These are phyloP conservation scores for Otolemur garnettii DNA, from an alignment of 2,113 vertebrate genomes.

Conservation along the genomic window DNA sequence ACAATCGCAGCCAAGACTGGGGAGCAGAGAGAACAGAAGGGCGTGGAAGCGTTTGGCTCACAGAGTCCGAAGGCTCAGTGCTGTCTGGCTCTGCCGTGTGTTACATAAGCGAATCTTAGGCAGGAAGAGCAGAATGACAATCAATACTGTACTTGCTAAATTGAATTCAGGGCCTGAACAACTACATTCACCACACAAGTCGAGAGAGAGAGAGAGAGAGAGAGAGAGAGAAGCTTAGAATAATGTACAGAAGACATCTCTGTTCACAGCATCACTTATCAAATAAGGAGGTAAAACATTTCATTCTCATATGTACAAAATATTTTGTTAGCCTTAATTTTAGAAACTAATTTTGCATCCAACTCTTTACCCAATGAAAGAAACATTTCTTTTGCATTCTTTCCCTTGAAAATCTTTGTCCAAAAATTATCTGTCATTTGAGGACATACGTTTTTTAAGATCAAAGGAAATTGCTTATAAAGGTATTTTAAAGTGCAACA, in stretches of 20 bases:
- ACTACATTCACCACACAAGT: conserved; percentile 30
- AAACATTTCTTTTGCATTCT: background rate
- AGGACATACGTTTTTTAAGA: background rate
- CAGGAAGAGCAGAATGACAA: conserved; percentile 32
- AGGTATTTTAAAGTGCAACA: background rate
- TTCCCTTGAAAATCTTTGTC: conserved; percentile 1
- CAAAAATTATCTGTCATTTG: background rate
- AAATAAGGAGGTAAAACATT: background rate
- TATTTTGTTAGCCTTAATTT: conserved; percentile 39
- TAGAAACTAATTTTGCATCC: background rate
- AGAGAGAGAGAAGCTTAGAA: background rate
- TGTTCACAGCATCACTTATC: background rate
- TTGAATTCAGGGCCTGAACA: conserved; percentile 57
- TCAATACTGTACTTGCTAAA: conserved; percentile 46
- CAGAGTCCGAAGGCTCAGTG: background rate
- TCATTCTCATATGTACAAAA: background rate
- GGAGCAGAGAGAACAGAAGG: background rate
- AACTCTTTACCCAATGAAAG: background rate
- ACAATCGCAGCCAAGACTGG: background rate
- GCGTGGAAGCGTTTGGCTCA: background rate
- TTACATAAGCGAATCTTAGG: conserved; percentile 64
- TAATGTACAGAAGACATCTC: background rate
- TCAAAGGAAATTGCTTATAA: background rate
- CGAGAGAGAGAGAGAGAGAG: background rate
- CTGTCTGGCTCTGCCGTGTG: conserved; percentile 15